phyloP scores from a whole-genome alignment of 2,797 vertebrate species.

The Platyrinchus mystaceus region DNA sequence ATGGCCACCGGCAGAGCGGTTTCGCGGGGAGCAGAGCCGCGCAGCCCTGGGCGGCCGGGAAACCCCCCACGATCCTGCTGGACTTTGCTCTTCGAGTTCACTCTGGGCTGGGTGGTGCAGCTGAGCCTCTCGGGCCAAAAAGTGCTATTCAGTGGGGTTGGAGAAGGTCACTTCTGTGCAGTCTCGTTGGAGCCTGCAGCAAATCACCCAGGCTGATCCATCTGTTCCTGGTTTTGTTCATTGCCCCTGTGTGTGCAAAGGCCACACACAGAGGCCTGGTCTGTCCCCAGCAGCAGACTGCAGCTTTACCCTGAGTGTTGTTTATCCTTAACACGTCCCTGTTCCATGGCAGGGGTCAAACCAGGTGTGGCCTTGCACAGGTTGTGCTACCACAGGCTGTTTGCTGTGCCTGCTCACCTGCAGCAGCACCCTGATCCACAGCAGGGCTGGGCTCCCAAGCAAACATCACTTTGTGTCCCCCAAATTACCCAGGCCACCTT shows the following conservation, averaged over 20 bases:
- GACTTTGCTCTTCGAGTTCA: not conserved
- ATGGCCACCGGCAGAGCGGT: constrained; percentile 37
- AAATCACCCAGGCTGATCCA: too few species aligned
- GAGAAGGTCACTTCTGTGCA: not conserved
- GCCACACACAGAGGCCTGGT: fast-evolving
- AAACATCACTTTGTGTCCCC: not conserved
- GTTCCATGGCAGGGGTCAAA: not conserved
- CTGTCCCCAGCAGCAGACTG: not conserved
- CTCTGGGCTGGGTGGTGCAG: not conserved
- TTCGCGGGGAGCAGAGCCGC: not conserved
- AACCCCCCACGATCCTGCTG: not conserved
- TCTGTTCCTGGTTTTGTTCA: not conserved
- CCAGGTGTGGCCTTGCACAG: not conserved
- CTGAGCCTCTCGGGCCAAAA: not conserved
- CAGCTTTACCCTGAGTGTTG: not conserved
- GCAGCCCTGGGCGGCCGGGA: not conserved
- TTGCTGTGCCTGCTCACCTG: not conserved
- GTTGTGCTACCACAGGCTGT: fast-evolving
- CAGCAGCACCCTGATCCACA: not conserved
- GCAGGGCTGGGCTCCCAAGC: not conserved
- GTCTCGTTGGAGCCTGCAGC: not conserved
- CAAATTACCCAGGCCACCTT: not conserved
- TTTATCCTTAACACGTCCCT: not conserved
- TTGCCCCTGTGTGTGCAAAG: fast-evolving
- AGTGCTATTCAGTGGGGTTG: fast-evolving